phyloP scores from a whole-genome alignment of 1,140 invertebrate genomes.

The Trinorchestia longiramus region DNA sequence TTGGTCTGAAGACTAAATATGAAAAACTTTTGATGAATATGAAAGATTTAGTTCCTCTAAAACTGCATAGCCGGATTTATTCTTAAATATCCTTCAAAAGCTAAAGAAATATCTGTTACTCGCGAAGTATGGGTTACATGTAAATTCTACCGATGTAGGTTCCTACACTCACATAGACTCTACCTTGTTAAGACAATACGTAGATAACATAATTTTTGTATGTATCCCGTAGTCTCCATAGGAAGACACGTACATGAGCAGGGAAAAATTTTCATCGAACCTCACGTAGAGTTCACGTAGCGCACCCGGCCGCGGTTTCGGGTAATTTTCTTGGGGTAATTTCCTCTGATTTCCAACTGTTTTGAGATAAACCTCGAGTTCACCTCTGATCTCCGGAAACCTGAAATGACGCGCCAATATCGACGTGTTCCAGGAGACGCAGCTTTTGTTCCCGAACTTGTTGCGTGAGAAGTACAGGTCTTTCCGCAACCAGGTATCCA shows the following conservation, averaged over 20 bases:
- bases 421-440: background rate
- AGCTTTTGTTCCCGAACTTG: conserved; percentile 16
- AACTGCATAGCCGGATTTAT: too few species aligned
- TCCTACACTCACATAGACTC: too few species aligned
- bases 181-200: too few species aligned
- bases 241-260: background rate
- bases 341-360: conserved; percentile 34
- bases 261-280: background rate
- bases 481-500: background rate
- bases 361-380: conserved; percentile 31
- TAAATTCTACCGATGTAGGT: too few species aligned
- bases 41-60: too few species aligned
- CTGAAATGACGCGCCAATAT: conserved; percentile 42
- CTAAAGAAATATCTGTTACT: too few species aligned
- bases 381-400: conserved; percentile 40
- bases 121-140: too few species aligned
- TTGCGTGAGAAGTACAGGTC: conserved; percentile 20
- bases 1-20: too few species aligned
- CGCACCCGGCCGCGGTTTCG: conserved; percentile 15
- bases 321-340: conserved; percentile 28
- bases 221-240: background rate
- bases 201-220: too few species aligned
- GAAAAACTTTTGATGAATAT: too few species aligned
- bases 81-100: too few species aligned
- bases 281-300: background rate